phyloP scores from a whole-genome alignment of 2,888 invertebrate species.

The Dusona sp. region DNA sequence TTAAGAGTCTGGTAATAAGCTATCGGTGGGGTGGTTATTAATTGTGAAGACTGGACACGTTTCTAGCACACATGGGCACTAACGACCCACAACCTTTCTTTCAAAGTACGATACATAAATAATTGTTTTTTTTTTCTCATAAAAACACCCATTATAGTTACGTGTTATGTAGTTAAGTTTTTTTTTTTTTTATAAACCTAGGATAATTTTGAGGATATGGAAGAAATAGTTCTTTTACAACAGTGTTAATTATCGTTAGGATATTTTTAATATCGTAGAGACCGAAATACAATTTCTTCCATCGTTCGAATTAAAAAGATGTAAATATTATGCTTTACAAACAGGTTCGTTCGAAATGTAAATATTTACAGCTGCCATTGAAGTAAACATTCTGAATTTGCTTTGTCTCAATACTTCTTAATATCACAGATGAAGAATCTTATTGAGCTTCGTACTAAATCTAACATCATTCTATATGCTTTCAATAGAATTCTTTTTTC shows the following conservation, averaged over 20 bases:
- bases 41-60: no score
- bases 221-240: not conserved
- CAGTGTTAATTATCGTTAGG: not conserved
- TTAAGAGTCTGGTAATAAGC: no score
- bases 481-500: not conserved
- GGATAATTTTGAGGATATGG: not conserved
- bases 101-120: no score
- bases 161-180: no score
- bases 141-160: no score
- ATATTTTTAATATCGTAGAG: not conserved
- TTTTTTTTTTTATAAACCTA: not conserved
- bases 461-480: not conserved
- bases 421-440: slow-evolving; percentile 42
- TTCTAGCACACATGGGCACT: no score
- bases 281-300: not conserved
- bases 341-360: not conserved
- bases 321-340: not conserved
- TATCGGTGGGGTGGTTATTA: no score
- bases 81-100: no score
- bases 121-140: no score
- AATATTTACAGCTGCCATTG: slow-evolving; percentile 3
- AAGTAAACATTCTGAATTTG: not conserved
- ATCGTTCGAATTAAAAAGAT: not conserved
- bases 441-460: not conserved
- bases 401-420: slow-evolving; percentile 19